Percentiles rank a stretch among this genome's conserved stretches.
phyloP scores from a whole-genome alignment of 2,888 invertebrate species.

The Drosophila ezoana region DNA sequence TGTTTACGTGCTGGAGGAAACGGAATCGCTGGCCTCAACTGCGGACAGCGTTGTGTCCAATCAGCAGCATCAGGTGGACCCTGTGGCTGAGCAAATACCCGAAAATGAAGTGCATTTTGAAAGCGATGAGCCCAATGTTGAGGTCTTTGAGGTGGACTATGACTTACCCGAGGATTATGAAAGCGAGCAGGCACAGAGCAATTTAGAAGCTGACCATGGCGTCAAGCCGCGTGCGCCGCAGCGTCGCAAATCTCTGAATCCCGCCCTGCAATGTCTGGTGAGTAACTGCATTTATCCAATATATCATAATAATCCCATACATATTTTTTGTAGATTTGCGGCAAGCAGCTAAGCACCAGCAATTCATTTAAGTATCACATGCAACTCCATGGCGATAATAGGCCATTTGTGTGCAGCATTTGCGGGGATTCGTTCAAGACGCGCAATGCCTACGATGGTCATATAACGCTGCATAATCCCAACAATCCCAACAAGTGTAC shows the following conservation, averaged over 20 bases:
- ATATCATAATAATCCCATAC: not conserved
- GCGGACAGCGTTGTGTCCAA: not conserved
- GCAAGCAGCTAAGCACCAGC: slow-evolving; percentile 82
- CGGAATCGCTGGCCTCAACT: slow-evolving; percentile 1
- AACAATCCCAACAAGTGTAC: slow-evolving; percentile 83
- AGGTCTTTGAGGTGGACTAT: slow-evolving; percentile 25
- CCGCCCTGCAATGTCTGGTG: slow-evolving; percentile 71
- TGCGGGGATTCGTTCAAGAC: slow-evolving; percentile 84
- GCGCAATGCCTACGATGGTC: slow-evolving; percentile 84
- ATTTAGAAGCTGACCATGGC: not conserved
- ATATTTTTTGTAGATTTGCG: slow-evolving; percentile 67
- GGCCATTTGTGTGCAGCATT: slow-evolving; percentile 81
- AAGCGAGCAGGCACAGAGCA: not conserved
- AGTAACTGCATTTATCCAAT: not conserved
- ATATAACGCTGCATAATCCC: slow-evolving; percentile 81
- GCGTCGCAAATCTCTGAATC: slow-evolving; percentile 51
- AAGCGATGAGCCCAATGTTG: slow-evolving; percentile 12
- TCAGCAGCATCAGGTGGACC: not conserved
- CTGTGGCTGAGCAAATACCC: slow-evolving; percentile 32
- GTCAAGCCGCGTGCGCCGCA: slow-evolving; percentile 13
- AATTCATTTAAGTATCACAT: slow-evolving; percentile 84
- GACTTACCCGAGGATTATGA: slow-evolving; percentile 19
- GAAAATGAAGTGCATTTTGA: slow-evolving; percentile 32
- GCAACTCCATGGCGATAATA: slow-evolving; percentile 83
- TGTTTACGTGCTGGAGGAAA: slow-evolving; percentile 41